Evolutionary conservation across 2,888 invertebrate species (phyloP), one percentile per base, ranked within the genome.

Genomic region (Limenitis camilla): DNA sequence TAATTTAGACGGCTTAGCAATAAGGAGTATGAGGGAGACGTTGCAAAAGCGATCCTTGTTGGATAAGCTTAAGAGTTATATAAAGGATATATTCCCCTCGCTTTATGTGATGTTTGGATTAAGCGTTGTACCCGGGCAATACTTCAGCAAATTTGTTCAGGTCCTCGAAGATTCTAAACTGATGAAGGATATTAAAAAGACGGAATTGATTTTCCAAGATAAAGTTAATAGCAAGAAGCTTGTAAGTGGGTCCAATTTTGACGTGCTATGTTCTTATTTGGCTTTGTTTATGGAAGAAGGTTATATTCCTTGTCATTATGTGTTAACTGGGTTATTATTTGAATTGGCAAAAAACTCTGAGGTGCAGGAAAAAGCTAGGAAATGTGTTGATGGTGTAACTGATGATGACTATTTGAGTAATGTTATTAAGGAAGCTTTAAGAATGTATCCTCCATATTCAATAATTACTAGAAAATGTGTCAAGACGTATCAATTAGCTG

Each of bases 21-120:
- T 85, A 63, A 73, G 68, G 52, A 65, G 70, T 53, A 60, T 81
- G 52, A 74, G 83, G 60, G 69, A 69, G 43, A 59, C 63, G 36
- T 59, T 80, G 56, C 75, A 77, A 63, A 72, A 67, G 38, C 71
- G 74, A 11, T 69, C 77, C 42, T 58, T 78, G 48, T 58, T 67
- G 40, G 75, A 74, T 35, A 78, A 68, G 69, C 60, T 81, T 42
- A 83, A 78, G 60, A 81, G 76, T 62, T 87, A 86, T 64, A 64
- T 85, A 58, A 85, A 78, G 58, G 73, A 77, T 53, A 71, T 87
- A 56, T 86, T 86, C 49, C 87, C 87, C 0, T 86, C 85, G 1
- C 55, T 87, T 48, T 87, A 79, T 57, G 65, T 72, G 49, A 59
- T 73, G 43, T 72, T 86, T 40, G 76, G 81, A 40, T 56, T 82